These are phyloP conservation scores for Athalia cordata DNA, from an alignment of 2,888 invertebrate genomes.

Conservation along the genomic window DNA sequence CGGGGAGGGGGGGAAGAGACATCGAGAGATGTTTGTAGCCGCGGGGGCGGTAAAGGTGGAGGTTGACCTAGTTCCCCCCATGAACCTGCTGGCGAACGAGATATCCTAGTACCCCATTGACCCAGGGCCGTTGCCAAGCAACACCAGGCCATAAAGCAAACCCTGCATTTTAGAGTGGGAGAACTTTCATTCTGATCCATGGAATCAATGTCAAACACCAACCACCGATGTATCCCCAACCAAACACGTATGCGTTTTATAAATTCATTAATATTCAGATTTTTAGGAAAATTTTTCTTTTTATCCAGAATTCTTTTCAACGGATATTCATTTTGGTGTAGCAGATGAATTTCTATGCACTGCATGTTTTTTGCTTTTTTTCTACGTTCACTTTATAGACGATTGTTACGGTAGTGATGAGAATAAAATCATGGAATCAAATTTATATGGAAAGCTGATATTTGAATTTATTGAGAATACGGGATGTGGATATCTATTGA, in stretches of 20 bases:
- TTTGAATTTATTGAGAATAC: no score
- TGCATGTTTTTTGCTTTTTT: no score
- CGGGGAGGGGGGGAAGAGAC: conserved; percentile 37
- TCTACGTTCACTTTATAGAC: no score
- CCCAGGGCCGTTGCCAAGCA: conserved; percentile 65
- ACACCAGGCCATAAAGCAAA: conserved; percentile 58
- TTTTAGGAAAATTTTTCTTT: background rate
- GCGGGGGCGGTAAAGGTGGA: conserved; percentile 6
- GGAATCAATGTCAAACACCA: conserved; percentile 27
- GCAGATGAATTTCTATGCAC: no score
- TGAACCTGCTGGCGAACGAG: conserved; percentile 51
- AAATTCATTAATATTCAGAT: background rate
- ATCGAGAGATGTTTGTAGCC: background rate
- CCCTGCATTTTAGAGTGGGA: conserved; percentile 48
- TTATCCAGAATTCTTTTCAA: background rate
- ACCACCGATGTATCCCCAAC: background rate
- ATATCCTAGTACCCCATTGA: conserved; percentile 60
- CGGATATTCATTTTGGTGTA: no score
- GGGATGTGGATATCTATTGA: no score
- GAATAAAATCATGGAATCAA: no score
- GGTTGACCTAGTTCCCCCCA: conserved; percentile 64
- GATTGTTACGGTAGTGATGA: no score
- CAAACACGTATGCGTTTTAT: background rate
- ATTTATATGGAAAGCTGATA: no score
- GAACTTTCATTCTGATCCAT: conserved; percentile 41